A percentile compares a stretch with the other conserved stretches of the same genome.
phyloP scores from a whole-genome alignment of 2,113 vertebrate genomes.

The Bettongia penicillata region DNA sequence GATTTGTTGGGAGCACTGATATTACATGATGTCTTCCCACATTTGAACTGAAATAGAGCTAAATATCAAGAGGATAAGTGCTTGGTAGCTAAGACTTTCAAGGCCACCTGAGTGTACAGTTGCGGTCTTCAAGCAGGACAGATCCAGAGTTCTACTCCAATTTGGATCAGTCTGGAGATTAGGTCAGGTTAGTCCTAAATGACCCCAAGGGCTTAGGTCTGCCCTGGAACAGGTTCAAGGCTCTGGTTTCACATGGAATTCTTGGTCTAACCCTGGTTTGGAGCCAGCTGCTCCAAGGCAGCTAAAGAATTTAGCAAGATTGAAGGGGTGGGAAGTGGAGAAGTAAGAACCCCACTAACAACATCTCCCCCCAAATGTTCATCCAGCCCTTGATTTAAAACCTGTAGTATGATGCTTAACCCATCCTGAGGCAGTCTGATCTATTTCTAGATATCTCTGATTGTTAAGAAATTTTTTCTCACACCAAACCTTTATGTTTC shows the following conservation, averaged over 20 bases:
- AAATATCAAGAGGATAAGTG: constrained; percentile 46
- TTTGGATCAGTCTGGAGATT: not conserved
- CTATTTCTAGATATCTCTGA: not conserved
- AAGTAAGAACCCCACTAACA: not conserved
- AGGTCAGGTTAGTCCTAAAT: constrained; percentile 23
- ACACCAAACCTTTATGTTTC: not conserved
- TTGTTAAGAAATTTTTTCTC: not conserved
- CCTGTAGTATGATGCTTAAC: not conserved
- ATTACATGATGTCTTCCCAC: constrained; percentile 16
- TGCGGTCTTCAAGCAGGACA: not conserved
- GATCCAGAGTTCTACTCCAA: constrained; percentile 30
- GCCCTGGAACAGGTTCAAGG: not conserved
- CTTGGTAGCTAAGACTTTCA: constrained; percentile 12
- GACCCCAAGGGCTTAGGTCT: constrained; percentile 7
- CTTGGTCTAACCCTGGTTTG: constrained; percentile 14
- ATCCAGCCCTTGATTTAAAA: not conserved
- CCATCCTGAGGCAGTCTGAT: not conserved
- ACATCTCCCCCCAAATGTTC: not conserved
- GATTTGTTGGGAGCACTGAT: constrained; percentile 15
- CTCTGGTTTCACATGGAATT: constrained; percentile 9
- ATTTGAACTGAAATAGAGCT: constrained; percentile 17
- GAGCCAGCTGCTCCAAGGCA: constrained; percentile 27
- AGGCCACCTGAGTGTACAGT: not conserved
- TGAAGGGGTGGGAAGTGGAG: not conserved
- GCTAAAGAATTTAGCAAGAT: constrained; percentile 6